These are phyloP conservation scores for Aspidapion aeneum DNA, from an alignment of 2,888 invertebrate genomes.

Conservation along the genomic window DNA sequence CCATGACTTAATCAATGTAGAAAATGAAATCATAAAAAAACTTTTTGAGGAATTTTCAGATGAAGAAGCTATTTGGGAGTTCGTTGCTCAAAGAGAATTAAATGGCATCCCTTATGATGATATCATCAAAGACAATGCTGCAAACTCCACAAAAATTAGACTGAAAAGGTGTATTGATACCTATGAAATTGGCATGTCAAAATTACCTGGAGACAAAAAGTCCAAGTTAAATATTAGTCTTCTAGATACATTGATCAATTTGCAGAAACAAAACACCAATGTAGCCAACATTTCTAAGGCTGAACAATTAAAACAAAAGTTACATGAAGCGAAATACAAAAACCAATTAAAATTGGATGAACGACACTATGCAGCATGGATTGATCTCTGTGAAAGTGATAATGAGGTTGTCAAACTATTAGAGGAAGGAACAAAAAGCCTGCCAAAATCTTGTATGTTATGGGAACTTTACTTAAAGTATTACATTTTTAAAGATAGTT, in stretches of 20 bases:
- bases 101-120: conserved; percentile 15
- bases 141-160: conserved; percentile 10
- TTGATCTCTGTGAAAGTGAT: conserved; percentile 15
- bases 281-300: conserved; percentile 9
- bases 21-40: conserved; percentile 13
- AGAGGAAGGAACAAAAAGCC: conserved; percentile 4
- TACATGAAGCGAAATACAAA: no score
- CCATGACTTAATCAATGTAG: conserved; percentile 1
- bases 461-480: conserved; percentile 17
- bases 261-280: conserved; percentile 14
- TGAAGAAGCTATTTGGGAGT: conserved; percentile 19
- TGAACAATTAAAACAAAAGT: neutral
- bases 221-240: conserved; percentile 14
- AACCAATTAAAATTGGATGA: conserved; percentile 12
- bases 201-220: conserved; percentile 13
- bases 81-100: conserved; percentile 17
- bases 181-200: conserved; percentile 15
- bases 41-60: conserved; percentile 14
- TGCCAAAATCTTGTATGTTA: conserved; percentile 10
- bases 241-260: conserved; percentile 14
- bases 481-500: conserved; percentile 11
- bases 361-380: conserved; percentile 17
- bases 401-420: conserved; percentile 10
- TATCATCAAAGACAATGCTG: conserved; percentile 2
- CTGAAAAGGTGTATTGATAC: conserved; percentile 12